Base-by-base conservation (phyloP, 2,113 vertebrate species). In the Gallinago jamesoni region DNA sequence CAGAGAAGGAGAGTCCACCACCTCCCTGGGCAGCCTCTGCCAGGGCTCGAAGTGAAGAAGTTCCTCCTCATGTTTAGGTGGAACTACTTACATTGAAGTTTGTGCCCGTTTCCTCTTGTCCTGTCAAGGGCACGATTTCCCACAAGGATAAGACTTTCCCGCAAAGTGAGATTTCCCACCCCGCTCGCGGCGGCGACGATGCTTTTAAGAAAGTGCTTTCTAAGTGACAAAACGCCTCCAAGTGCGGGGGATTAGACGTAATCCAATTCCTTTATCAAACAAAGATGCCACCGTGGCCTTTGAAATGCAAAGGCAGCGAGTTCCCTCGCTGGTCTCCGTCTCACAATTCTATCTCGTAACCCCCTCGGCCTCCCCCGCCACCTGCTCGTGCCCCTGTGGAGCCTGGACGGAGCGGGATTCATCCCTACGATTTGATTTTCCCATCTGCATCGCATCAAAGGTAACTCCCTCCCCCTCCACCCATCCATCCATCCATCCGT, bases 261-360 rank as follows among this genome's bases (percentile, higher is more conserved):
- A 97, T 95, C 95, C 96, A 93, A 92, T 95, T 94, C 89, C 95
- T 95, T 91, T 93, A 94, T 96, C 96, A 96, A 97, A 92, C 74
- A 94, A 91, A 97, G 96, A 95, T 93, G 96, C 94, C 96, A 91
- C 59, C 74, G 2, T 37, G 87, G 95, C 92, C 94, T 96, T 82
- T 95, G 90, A 80, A 95, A 52, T 14, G 72, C 63, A 87, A 87
- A 94, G 56, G 89, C 9, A 89, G 94, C 39, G 73, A 82, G 79
- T 90, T 90, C 47, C 90, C 93, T 91, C 66, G 2, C 78, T 50
- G 90, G 39, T 95, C 79, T 28, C 94, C 94, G 57, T 53, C 91
- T 66, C 23, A 28, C 93, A 90, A 75, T 95, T 84, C 24, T 52
- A 91, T 93, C 92, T 52, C 90, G 68, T 56, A 84, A 88, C 90